These are phyloP conservation scores for Neodiprion fabricii DNA, from an alignment of 1,140 invertebrate species.

Conservation along the genomic window DNA sequence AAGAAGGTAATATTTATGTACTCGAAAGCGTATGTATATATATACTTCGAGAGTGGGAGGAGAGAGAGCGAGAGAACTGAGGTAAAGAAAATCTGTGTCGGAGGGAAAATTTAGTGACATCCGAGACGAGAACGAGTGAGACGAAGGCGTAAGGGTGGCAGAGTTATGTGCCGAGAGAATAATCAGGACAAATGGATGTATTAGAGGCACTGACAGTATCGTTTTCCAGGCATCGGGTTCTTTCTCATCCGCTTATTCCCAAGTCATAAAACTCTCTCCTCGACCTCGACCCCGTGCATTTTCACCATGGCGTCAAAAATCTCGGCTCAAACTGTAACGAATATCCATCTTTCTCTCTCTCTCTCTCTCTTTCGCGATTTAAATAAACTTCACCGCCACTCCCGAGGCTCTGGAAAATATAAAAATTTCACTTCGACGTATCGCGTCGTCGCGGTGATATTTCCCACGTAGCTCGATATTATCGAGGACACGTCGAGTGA, in stretches of 20 bases:
- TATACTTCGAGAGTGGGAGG: background rate
- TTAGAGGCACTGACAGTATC: background rate
- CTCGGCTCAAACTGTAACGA: too few relatives aligned
- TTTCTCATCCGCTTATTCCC: background rate
- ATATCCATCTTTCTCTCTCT: too few relatives aligned
- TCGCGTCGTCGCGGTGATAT: too few relatives aligned
- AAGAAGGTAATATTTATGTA: constrained; percentile 2
- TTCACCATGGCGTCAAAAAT: too few relatives aligned
- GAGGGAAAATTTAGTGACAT: background rate
- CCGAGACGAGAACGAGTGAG: background rate
- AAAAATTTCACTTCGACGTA: too few relatives aligned
- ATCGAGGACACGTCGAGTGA: too few relatives aligned
- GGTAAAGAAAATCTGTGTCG: background rate
- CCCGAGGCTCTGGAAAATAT: too few relatives aligned
- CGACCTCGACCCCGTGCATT: too few relatives aligned
- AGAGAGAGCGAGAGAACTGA: background rate
- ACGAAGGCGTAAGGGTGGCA: background rate
- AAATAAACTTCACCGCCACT: too few relatives aligned
- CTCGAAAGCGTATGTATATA: background rate
- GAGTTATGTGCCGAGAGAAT: constrained; percentile 1
- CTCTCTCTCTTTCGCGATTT: too few relatives aligned
- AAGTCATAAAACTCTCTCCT: background rate
- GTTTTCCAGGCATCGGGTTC: background rate
- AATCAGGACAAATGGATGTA: constrained; percentile 5
- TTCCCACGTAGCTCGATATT: too few relatives aligned